Evolutionary conservation across 2,113 vertebrate species (phyloP).

Genomic region (Trogon melanurus): DNA sequence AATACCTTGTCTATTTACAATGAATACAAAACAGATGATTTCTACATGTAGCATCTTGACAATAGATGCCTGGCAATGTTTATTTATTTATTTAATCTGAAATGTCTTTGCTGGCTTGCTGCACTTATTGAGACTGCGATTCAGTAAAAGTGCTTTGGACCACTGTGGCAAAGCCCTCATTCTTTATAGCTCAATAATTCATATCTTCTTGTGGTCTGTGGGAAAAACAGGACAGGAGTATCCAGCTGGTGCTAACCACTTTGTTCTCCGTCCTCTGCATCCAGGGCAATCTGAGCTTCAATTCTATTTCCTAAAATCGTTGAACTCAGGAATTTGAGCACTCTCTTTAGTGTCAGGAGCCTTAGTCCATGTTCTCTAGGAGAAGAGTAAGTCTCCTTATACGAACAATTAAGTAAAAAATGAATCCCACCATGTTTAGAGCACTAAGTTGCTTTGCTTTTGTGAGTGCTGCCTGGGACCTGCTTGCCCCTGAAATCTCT

Average conservation of each 20-base stretch:
- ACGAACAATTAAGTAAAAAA: not conserved
- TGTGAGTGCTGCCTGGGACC: not conserved
- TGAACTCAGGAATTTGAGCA: not conserved
- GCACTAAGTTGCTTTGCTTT: not conserved
- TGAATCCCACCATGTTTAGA: not conserved
- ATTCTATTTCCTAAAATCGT: not conserved
- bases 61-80: not conserved
- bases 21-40: not conserved
- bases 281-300: not conserved
- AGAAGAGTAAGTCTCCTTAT: not conserved
- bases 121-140: not conserved
- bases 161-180: accelerated
- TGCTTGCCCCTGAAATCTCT: not conserved
- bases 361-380: not conserved
- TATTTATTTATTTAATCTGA: not conserved
- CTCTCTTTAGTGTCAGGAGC: not conserved
- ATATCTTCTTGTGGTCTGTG: not conserved
- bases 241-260: not conserved
- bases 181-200: not conserved
- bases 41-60: not conserved
- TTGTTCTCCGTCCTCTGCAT: not conserved
- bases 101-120: not conserved
- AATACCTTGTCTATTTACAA: not conserved
- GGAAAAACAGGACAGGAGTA: not conserved
- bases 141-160: not conserved